Evolutionary conservation across 2,888 invertebrate genomes (phyloP).

Genomic region (Thecophora atra): DNA sequence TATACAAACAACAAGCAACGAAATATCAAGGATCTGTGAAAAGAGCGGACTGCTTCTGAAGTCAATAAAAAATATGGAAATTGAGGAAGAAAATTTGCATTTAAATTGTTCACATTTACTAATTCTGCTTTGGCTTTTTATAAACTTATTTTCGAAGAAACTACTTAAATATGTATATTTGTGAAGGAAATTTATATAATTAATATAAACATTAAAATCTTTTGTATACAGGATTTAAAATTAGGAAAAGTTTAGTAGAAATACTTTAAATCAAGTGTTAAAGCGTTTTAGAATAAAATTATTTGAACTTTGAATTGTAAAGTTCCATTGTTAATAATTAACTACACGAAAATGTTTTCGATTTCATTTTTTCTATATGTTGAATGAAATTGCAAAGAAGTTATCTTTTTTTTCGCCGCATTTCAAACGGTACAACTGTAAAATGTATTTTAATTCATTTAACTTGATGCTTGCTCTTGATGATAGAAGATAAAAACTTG

Average conservation of each 20-base stretch:
- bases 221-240: too few species aligned
- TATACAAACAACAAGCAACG: not conserved
- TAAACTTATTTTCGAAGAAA: not conserved
- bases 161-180: not conserved
- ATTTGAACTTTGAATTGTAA: too few species aligned
- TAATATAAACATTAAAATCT: too few species aligned
- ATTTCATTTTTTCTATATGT: too few species aligned
- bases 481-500: not conserved
- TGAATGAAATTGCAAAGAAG: too few species aligned
- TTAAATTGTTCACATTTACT: conserved; percentile 39
- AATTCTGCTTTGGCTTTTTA: not conserved
- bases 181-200: too few species aligned
- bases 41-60: not conserved
- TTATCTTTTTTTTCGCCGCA: too few species aligned
- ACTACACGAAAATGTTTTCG: too few species aligned
- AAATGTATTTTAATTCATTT: not conserved
- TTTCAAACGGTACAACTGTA: not conserved
- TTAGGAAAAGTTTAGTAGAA: too few species aligned
- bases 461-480: not conserved
- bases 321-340: too few species aligned
- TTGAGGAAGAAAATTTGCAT: conserved; percentile 38
- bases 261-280: too few species aligned
- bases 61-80: conserved; percentile 34
- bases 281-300: too few species aligned
- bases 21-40: not conserved